Evolutionary conservation across 2,888 invertebrate species (phyloP), one percentile per base, ranked within the genome.

Genomic region (Caenorhabditis imperialis): DNA sequence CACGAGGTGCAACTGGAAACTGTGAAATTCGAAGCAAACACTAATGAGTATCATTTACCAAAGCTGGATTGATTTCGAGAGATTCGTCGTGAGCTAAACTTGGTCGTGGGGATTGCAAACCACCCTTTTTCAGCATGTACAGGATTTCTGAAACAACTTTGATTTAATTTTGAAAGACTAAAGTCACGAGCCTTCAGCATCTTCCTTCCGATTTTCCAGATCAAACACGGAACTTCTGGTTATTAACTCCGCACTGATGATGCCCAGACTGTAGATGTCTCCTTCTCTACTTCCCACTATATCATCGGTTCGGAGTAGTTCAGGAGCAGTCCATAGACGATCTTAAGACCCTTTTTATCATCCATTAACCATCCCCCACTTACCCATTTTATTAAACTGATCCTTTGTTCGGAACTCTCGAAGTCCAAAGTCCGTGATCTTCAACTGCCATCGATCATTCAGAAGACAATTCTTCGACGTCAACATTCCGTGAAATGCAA

Each of bases 81-180:
- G 71, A 40, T 33, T 78, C 75, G 27, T 75, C 58, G 35, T 53
- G 47, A 22, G 77, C 77, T 18, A 79, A 47, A 37, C 53, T 60
- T 2, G 86, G 86, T 27, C 86, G 55, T 7, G 81, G 73, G 2
- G 83, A 81, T 18, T 78, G 57, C 20, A 57, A 48, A 45, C 85
- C 85, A 23, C 84, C 83, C 53, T 81, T 79, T 45, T 86, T 86
- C 42, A 86, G 37, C 53, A 79, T 85, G 53, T 85, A 87, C 10
- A 87, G 50, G 7, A 86, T 69, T 65, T 81, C 83, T 81, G 63
- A 45, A 79, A 14, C 1, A 20, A n/a, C 12, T 14, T 37, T 20
- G 3, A 7, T 7, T 23, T 23, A 16, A n/a, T 16, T 7, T 38
- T 10, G 4, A 2, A 16, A 20, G 18, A 1, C 3, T 8, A 30